Conservation (phyloP, 2,888 invertebrate genomes). For the Dicyrtoma fusca region DNA sequence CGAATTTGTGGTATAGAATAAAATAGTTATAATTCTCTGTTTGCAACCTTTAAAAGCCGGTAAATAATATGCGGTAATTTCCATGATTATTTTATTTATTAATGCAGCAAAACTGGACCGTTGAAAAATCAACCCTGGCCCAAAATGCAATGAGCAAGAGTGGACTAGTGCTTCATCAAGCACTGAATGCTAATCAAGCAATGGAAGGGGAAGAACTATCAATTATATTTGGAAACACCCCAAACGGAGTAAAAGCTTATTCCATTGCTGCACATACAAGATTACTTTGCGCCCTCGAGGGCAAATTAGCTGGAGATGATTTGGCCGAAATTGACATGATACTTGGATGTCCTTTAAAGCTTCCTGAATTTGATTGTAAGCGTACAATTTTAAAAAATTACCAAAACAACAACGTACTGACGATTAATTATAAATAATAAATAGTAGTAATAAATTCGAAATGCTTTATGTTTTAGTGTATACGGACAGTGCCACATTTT, state of each 20-base stretch:
- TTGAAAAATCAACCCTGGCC: background rate
- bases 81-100: no score
- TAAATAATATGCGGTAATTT: no score
- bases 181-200: conserved; percentile 27
- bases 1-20: conserved; percentile 26
- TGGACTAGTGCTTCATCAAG: background rate
- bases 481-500: background rate
- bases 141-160: background rate
- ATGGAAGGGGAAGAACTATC: conserved; percentile 11
- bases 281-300: conserved; percentile 20
- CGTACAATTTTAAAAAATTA: no score
- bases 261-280: conserved; percentile 28
- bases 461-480: conserved; percentile 18
- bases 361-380: conserved; percentile 30
- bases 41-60: no score
- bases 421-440: no score
- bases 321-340: conserved; percentile 35
- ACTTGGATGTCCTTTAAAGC: conserved; percentile 28
- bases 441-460: no score
- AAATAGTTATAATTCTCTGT: no score
- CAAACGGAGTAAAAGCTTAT: conserved; percentile 20
- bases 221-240: conserved; percentile 15
- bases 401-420: no score
- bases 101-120: conserved; percentile 22
- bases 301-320: conserved; percentile 10